Conservation (phyloP, 2,888 invertebrate species). For the Protonemura montana region DNA sequence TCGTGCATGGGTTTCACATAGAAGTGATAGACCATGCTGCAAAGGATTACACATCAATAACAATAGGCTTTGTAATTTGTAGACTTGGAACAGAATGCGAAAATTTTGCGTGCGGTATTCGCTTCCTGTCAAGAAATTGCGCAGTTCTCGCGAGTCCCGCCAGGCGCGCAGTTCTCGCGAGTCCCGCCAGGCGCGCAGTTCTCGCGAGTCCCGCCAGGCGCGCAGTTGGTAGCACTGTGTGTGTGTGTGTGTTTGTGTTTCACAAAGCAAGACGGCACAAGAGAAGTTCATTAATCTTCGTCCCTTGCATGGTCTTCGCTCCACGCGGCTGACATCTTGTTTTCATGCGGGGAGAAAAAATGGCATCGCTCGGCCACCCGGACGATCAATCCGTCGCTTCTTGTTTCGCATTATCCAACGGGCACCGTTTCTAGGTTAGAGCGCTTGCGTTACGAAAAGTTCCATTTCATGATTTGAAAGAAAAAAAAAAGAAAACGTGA, state of each 20-base stretch:
- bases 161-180: not conserved
- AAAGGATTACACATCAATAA: constrained; percentile 2
- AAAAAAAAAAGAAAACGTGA: too few relatives aligned
- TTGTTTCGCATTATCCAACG: too few relatives aligned
- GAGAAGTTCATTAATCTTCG: not conserved
- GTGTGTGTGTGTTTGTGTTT: not conserved
- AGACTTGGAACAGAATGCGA: not conserved
- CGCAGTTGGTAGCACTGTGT: not conserved
- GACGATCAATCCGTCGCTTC: not conserved
- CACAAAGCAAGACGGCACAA: not conserved
- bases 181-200: not conserved
- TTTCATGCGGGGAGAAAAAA: not conserved
- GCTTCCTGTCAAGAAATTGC: too few relatives aligned
- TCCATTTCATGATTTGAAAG: too few relatives aligned
- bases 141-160: not conserved
- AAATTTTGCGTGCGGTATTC: not conserved
- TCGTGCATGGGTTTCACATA: too few relatives aligned
- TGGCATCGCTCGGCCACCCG: not conserved
- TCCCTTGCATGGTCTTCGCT: not conserved
- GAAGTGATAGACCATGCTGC: not conserved
- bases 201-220: not conserved
- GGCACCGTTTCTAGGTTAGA: too few relatives aligned
- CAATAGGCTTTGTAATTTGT: not conserved
- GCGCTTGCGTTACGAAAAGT: too few relatives aligned
- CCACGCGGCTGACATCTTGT: not conserved